Base-by-base conservation (phyloP, 2,888 invertebrate species). In the Andrena fulva region DNA sequence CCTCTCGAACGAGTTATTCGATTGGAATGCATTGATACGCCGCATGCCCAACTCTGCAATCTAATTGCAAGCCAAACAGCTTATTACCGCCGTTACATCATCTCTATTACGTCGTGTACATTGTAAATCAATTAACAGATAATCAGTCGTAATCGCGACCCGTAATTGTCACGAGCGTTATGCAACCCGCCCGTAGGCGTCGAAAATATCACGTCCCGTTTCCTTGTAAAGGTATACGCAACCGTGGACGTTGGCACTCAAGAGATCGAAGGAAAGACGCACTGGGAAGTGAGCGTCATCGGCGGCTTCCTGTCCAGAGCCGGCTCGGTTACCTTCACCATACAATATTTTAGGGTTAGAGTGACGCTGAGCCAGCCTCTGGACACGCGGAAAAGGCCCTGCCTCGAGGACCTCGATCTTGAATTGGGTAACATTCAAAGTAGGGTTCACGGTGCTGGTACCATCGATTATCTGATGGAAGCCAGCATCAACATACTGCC, bases 351-450 rank as follows among this genome's bases (percentile, higher is more conserved):
- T 63, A 96, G 96, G 87, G 96, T 96, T 1, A 95, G 96, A 86
- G 91, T 97, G 10, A 95, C 96, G 75, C 90, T 97, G 1, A 97
- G 96, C 75, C 98, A 98, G 93, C 95, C 97, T 0, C 94, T 98
- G 87, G 97, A 98, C 91, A 97, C 97, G 0, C 95, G 97, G 78
- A 95, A 97, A 82, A 95, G 95, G 27, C 97, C 97, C 0, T 94
- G 95, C 83, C 95, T 98, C 59, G 96, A 96, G 88, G 96, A 96
- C 86, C 94, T 98, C 50, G 96, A 98, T 91, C 94, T 98, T 70
- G 97, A 97, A 92, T 93, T 98, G 84, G 98, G 98, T 2, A 98
- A 98, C 91, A 97, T 98, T 87, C 97, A 98, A 93, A 95, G 97
- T 5, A 95, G 97, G 29, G 97, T 97, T 89, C 96, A 97, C 88